phyloP scores from a whole-genome alignment of 1,140 invertebrate species.

The Zaprionus taronus region DNA sequence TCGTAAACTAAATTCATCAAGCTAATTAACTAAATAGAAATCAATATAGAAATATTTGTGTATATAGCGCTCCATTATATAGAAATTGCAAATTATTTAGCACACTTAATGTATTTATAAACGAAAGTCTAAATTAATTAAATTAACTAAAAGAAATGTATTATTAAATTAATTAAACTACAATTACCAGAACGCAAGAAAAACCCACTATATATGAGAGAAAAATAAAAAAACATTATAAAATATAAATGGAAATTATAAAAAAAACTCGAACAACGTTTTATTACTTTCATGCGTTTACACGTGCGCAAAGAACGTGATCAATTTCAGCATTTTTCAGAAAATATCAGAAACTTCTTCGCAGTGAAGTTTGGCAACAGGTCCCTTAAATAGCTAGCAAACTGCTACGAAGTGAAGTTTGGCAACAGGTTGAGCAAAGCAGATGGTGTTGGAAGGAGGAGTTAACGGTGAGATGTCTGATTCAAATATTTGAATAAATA shows the following conservation, averaged over 20 bases:
- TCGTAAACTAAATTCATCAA: conserved; percentile 36
- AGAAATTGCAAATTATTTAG: conserved; percentile 62
- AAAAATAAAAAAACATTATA: conserved; percentile 66
- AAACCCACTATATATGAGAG: conserved; percentile 52
- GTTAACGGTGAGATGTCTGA: neutral
- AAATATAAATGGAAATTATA: conserved; percentile 58
- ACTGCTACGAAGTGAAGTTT: neutral
- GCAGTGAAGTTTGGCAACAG: neutral
- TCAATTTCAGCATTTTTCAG: neutral
- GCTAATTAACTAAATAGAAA: conserved; percentile 39
- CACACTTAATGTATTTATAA: conserved; percentile 81
- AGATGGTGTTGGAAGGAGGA: too few relatives aligned
- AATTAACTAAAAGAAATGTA: conserved; percentile 82
- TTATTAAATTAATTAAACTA: conserved; percentile 80
- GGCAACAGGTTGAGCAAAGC: neutral
- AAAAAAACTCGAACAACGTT: conserved; percentile 22
- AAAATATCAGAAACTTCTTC: neutral
- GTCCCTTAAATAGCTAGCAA: too few relatives aligned
- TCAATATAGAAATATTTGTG: conserved; percentile 43
- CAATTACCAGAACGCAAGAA: conserved; percentile 59
- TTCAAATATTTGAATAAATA: neutral
- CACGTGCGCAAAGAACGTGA: neutral
- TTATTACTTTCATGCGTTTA: conserved; percentile 2
- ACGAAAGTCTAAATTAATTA: conserved; percentile 71
- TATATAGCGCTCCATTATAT: conserved; percentile 58